Percentiles rank a stretch among this genome's conserved stretches.
phyloP scores from a whole-genome alignment of 2,113 vertebrate genomes.

The Leptobrachium leishanense region DNA sequence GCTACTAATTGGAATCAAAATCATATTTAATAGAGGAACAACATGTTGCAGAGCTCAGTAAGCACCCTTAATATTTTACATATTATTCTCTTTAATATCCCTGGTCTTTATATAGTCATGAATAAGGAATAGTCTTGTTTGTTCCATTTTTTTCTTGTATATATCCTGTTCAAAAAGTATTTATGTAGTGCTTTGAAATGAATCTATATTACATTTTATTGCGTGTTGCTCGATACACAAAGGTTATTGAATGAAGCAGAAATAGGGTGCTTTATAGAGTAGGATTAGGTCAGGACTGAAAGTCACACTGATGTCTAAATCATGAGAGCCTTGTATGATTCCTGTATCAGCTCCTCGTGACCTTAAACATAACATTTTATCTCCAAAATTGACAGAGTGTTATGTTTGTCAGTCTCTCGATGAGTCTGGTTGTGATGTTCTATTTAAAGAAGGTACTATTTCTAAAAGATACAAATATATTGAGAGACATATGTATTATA shows the following conservation, averaged over 20 bases:
- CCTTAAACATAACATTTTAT: background rate
- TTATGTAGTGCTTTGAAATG: too few relatives aligned
- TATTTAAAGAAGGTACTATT: background rate
- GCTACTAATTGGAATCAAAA: conserved; percentile 41
- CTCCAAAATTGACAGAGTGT: background rate
- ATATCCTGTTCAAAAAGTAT: background rate
- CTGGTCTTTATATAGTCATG: too few relatives aligned
- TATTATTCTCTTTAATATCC: conserved; percentile 9
- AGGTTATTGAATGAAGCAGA: too few relatives aligned
- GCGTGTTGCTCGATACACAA: too few relatives aligned
- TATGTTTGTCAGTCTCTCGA: background rate
- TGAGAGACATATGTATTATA: too few relatives aligned
- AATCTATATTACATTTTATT: too few relatives aligned
- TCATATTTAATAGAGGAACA: conserved; percentile 32
- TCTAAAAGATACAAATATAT: too few relatives aligned
- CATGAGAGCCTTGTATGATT: background rate
- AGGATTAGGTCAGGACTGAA: background rate
- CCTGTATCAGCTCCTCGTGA: background rate
- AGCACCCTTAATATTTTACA: conserved; percentile 16
- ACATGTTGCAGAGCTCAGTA: conserved; percentile 28
- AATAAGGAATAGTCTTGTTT: background rate
- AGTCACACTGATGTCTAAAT: background rate
- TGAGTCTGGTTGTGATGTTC: background rate
- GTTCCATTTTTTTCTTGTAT: background rate
- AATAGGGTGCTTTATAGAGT: background rate